phyloP scores from a whole-genome alignment of 2,113 vertebrate genomes.

The Colistium nudipinnis region DNA sequence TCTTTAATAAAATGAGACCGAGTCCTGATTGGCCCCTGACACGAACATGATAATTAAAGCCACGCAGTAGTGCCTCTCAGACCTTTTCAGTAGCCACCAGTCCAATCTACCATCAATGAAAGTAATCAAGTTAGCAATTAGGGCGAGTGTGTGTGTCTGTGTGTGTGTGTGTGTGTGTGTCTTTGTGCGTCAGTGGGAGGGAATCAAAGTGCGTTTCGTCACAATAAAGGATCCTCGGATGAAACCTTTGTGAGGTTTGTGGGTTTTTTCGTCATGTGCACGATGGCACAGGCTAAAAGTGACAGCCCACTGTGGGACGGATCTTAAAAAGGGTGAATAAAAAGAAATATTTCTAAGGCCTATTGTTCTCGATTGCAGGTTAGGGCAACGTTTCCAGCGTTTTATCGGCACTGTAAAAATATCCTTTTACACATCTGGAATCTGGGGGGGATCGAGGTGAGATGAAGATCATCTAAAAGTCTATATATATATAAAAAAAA shows the following conservation, averaged over 20 bases:
- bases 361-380: constrained; percentile 4
- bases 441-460: too few relatives aligned
- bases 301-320: constrained; percentile 50
- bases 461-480: too few relatives aligned
- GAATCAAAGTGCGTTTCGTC: constrained; percentile 68
- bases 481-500: too few relatives aligned
- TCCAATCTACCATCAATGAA: constrained; percentile 67
- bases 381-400: too few relatives aligned
- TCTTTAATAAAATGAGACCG: too few relatives aligned
- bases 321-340: constrained; percentile 10
- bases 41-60: constrained; percentile 60
- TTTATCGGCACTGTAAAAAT: too few relatives aligned
- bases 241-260: constrained; percentile 25
- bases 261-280: constrained; percentile 22
- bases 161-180: constrained; percentile 2
- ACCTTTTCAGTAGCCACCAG: constrained; percentile 41
- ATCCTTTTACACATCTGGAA: too few relatives aligned
- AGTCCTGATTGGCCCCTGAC: constrained; percentile 38
- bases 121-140: constrained; percentile 70
- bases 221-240: constrained; percentile 54
- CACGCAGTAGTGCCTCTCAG: constrained; percentile 41
- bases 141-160: constrained; percentile 26
- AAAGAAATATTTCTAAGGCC: constrained; percentile 43
- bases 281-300: constrained; percentile 35
- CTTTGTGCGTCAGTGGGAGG: constrained; percentile 41